A percentile compares a stretch with the other conserved stretches of the same genome.
Evolutionary conservation across 2,888 invertebrate genomes (phyloP).

Genomic region (Acleris emargana): DNA sequence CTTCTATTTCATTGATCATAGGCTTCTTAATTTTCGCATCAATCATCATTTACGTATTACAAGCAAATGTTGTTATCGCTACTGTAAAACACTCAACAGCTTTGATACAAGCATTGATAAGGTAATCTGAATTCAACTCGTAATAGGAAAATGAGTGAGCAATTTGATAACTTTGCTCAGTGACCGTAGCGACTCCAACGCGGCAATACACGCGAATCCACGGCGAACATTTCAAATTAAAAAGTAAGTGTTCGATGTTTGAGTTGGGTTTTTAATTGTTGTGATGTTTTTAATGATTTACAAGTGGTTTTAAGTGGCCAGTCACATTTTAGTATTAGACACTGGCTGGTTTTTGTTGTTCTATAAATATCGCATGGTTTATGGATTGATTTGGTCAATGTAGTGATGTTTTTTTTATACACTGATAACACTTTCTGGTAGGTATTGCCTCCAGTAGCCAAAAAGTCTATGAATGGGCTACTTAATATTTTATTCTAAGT

Average conservation of each 20-base stretch:
- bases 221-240: slow-evolving; percentile 21
- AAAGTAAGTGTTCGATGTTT: slow-evolving; percentile 41
- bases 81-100: slow-evolving; percentile 62
- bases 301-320: neutral
- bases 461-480: too few species aligned
- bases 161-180: slow-evolving; percentile 57
- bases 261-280: neutral
- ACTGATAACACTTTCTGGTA: too few species aligned
- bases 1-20: neutral
- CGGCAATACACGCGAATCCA: slow-evolving; percentile 10
- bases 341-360: neutral
- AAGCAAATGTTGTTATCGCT: slow-evolving; percentile 50
- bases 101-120: slow-evolving; percentile 72
- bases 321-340: neutral
- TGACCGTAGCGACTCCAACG: slow-evolving; percentile 45
- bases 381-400: neutral
- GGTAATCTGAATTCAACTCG: slow-evolving; percentile 53
- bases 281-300: neutral
- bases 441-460: too few species aligned
- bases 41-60: slow-evolving; percentile 48
- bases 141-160: slow-evolving; percentile 49
- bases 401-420: too few species aligned
- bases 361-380: neutral
- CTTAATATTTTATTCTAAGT: too few species aligned
- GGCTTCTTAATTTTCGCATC: slow-evolving; percentile 6